Evolutionary conservation across 1,140 invertebrate genomes (phyloP).

Genomic region (Drosophila subpulchrella): DNA sequence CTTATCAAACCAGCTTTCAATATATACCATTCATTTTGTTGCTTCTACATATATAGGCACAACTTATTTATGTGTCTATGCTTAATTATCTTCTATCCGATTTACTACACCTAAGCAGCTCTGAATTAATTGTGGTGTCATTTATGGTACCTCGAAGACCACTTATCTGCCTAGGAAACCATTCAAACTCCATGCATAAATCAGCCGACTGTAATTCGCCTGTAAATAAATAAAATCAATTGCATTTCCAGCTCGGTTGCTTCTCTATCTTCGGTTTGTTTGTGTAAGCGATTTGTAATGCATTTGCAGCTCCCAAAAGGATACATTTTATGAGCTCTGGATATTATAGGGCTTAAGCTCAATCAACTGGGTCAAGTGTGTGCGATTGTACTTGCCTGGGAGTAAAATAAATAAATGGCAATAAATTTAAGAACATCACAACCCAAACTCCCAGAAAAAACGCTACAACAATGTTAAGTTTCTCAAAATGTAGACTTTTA

Average conservation of each 20-base stretch:
- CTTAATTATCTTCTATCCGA: background rate
- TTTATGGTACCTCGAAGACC: conserved; percentile 57
- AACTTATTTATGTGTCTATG: background rate
- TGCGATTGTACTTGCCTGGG: no score
- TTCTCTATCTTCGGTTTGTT: conserved; percentile 1
- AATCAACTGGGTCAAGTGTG: conserved; percentile 1
- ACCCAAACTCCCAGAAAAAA: background rate
- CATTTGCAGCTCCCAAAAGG: conserved; percentile 39
- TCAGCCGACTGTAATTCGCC: conserved; percentile 28
- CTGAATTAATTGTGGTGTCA: conserved; percentile 2
- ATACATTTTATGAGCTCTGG: conserved; percentile 43
- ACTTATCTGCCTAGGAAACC: conserved; percentile 40
- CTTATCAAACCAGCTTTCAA: background rate
- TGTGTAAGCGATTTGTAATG: conserved; percentile 18
- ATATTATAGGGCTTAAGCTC: background rate
- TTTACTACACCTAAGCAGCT: background rate
- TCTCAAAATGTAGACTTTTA: conserved; percentile 81
- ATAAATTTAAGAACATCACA: background rate
- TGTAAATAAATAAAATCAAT: conserved; percentile 41
- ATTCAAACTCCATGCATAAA: conserved; percentile 38
- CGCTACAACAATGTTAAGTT: conserved; percentile 32
- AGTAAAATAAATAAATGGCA: no score
- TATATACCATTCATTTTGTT: background rate
- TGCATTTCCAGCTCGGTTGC: conserved; percentile 19
- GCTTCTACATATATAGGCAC: background rate